phyloP scores from a whole-genome alignment of 2,113 vertebrate genomes.

The Mormyrus lacerda region DNA sequence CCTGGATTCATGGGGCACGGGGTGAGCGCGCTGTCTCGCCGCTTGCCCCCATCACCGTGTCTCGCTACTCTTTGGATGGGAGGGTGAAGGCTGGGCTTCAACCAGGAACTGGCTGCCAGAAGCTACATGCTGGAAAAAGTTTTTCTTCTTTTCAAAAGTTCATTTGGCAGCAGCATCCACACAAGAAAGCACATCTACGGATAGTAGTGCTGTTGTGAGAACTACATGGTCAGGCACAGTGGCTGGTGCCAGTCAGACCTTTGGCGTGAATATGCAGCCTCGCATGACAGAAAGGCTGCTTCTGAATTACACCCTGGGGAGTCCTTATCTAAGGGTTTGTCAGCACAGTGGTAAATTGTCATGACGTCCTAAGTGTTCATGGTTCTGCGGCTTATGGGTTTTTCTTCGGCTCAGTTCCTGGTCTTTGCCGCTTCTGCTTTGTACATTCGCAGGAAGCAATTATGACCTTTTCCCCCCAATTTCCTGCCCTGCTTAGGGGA shows the following conservation, averaged over 20 bases:
- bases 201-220: conserved; percentile 1
- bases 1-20: neutral
- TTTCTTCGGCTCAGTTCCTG: neutral
- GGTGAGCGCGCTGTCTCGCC: neutral
- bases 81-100: conserved; percentile 17
- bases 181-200: conserved; percentile 17
- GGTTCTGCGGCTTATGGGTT: neutral
- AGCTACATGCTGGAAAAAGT: neutral
- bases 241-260: neutral
- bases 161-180: neutral
- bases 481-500: neutral
- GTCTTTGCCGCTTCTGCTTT: neutral
- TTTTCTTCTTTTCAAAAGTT: conserved; percentile 2
- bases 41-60: neutral
- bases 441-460: neutral
- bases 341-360: conserved; percentile 30
- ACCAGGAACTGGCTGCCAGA: conserved; percentile 21
- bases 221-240: conserved; percentile 9
- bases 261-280: neutral
- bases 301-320: conserved; percentile 22
- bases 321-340: conserved; percentile 30
- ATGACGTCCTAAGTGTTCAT: conserved; percentile 20
- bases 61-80: neutral
- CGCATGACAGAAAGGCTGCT: conserved; percentile 33
- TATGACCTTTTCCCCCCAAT: neutral